Percentiles rank a stretch among this genome's conserved stretches.
These are phyloP conservation scores for Eupithecia inturbata DNA, from an alignment of 2,888 invertebrate genomes.

Conservation along the genomic window DNA sequence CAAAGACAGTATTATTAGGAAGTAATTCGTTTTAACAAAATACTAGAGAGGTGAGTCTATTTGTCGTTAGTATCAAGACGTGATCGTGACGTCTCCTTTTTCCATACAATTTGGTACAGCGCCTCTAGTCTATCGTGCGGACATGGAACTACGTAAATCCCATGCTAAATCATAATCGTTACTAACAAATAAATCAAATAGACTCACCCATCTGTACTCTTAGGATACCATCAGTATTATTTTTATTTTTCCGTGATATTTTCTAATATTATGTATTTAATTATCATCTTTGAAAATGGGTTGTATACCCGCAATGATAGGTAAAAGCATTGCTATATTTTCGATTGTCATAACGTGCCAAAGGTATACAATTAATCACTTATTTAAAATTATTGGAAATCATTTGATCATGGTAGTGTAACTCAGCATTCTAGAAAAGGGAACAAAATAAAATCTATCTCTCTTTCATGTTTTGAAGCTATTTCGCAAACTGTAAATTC, in stretches of 20 bases:
- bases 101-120: no score
- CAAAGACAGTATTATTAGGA: background rate
- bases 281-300: background rate
- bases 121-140: no score
- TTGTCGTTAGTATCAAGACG: no score
- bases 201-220: no score
- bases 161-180: no score
- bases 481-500: background rate
- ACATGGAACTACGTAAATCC: no score
- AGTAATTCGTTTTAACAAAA: background rate
- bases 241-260: slow-evolving; percentile 41
- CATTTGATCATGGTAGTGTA: background rate
- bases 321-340: background rate
- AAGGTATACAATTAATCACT: background rate
- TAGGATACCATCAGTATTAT: slow-evolving; percentile 27
- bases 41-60: no score
- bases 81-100: no score
- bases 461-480: background rate
- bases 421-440: slow-evolving; percentile 1
- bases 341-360: background rate
- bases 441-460: background rate
- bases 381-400: background rate
- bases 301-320: background rate
- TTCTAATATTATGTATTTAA: background rate
- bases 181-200: no score